Base-by-base conservation (phyloP, 1,140 invertebrate genomes). In the Drosophila novamexicana region DNA sequence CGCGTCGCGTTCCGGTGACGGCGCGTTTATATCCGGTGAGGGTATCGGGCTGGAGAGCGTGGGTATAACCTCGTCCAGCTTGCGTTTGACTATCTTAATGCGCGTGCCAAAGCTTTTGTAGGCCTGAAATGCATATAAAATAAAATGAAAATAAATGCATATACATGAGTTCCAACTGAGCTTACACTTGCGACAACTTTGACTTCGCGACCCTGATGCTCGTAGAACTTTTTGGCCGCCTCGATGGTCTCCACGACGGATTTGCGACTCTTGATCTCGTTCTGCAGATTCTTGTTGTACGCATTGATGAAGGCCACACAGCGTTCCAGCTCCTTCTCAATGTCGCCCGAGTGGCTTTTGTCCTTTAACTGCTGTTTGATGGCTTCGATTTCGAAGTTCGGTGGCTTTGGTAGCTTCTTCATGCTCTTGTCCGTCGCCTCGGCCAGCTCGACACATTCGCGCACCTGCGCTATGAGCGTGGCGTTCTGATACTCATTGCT, bases 121-220 rank as follows among this genome's bases (percentile, higher is more conserved):
- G 7, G 98, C 97, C 97, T 98, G 59, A 50, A 70, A 22, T 34
- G 18, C 3, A 7, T 22, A 10, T 1, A 9, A 3, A 47, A 32
- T 29, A 6, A 66, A 42, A 18, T 9, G 40, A 18, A 18, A 12
- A 4, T 16, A 44, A 16, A 6, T 36, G 66, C 9, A 37, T 37
- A 0, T 58, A 18, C 3, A 49, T 4, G 1, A 37, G 6, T 29
- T 37, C 10, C 12, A 0, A 7, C 1, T 10, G 2, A 6, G 95
- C 95, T 96, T 94, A 98, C 97, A 94, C 97, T 97, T 44, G 96
- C 96, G 32, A 98, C 97, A 82, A 98, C 96, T 94, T 97, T 98
- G 2, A 98, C 97, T 94, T 98, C 97, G 32, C 96, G 96, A 57
- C 96, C 94, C 92, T 98, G 97, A 14, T 96, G 97, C 62, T 97